These are phyloP conservation scores for Oreocharis arfaki DNA, from an alignment of 2,113 vertebrate species.

Conservation along the genomic window DNA sequence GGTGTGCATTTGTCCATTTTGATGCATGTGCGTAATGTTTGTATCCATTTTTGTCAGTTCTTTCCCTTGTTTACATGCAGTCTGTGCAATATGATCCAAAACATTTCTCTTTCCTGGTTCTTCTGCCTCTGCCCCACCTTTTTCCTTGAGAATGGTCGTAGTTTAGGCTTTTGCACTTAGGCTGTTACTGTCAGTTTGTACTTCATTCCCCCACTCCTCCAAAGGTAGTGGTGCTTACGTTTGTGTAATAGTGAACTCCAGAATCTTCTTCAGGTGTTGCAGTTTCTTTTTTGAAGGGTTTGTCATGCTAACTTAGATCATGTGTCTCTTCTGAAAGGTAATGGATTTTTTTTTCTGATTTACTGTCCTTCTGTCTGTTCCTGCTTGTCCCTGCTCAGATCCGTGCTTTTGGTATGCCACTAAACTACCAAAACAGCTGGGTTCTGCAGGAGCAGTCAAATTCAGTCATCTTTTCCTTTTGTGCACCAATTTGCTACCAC, in stretches of 20 bases:
- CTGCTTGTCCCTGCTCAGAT: neutral
- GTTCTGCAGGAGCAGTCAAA: neutral
- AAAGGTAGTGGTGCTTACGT: neutral
- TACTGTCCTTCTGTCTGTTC: neutral
- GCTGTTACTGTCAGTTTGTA: neutral
- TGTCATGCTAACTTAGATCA: neutral
- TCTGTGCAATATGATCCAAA: neutral
- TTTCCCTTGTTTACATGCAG: neutral
- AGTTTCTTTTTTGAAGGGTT: neutral
- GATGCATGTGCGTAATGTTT: neutral
- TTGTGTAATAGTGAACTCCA: neutral
- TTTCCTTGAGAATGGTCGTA: fast-evolving
- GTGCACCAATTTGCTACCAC: neutral
- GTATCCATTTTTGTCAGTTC: neutral
- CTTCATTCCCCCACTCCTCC: neutral
- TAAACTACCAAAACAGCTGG: neutral
- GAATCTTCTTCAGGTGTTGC: neutral
- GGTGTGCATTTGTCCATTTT: neutral
- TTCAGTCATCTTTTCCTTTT: neutral
- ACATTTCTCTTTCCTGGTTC: neutral
- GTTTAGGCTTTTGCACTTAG: neutral
- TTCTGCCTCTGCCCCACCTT: neutral
- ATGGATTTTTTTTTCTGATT: neutral
- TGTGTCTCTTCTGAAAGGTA: neutral
- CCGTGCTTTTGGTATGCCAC: neutral